Percentiles rank a stretch among this genome's conserved stretches.
phyloP scores from a whole-genome alignment of 2,888 invertebrate species.

The Iphiclides podalirius region DNA sequence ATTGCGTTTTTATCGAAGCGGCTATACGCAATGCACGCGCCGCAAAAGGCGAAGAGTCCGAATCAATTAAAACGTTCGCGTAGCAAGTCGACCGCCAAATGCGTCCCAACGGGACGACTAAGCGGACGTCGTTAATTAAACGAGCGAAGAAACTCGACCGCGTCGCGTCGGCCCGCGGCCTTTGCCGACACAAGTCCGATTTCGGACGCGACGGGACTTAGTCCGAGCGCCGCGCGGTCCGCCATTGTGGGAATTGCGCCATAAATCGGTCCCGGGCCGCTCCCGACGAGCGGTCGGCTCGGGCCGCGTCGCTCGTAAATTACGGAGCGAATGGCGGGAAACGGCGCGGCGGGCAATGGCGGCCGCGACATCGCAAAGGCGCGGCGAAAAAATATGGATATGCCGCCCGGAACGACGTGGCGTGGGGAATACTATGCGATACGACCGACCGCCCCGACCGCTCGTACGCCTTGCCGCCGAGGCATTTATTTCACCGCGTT shows the following conservation, averaged over 20 bases:
- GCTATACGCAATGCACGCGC: too few species aligned
- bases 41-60: too few species aligned
- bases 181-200: too few species aligned
- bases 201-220: too few species aligned
- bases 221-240: slow-evolving; percentile 6
- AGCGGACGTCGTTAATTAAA: slow-evolving; percentile 20
- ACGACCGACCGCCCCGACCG: too few species aligned
- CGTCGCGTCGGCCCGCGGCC: too few species aligned
- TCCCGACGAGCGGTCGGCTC: slow-evolving; percentile 40
- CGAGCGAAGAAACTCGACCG: slow-evolving; percentile 12
- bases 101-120: slow-evolving; percentile 4
- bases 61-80: too few species aligned
- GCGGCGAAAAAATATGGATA: slow-evolving; percentile 62
- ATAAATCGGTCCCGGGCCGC: slow-evolving; percentile 56
- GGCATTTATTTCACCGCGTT: too few species aligned
- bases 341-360: slow-evolving; percentile 43
- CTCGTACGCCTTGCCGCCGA: too few species aligned
- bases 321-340: slow-evolving; percentile 29
- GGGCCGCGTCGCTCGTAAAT: slow-evolving; percentile 34
- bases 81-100: slow-evolving; percentile 2
- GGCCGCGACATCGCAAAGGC: slow-evolving; percentile 66
- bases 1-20: too few species aligned
- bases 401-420: slow-evolving; percentile 36
- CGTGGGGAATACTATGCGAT: slow-evolving; percentile 22
- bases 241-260: slow-evolving; percentile 68